Percentiles rank a stretch among this genome's conserved stretches.
phyloP scores from a whole-genome alignment of 2,113 vertebrate genomes.

The Atrichornis clamosus region DNA sequence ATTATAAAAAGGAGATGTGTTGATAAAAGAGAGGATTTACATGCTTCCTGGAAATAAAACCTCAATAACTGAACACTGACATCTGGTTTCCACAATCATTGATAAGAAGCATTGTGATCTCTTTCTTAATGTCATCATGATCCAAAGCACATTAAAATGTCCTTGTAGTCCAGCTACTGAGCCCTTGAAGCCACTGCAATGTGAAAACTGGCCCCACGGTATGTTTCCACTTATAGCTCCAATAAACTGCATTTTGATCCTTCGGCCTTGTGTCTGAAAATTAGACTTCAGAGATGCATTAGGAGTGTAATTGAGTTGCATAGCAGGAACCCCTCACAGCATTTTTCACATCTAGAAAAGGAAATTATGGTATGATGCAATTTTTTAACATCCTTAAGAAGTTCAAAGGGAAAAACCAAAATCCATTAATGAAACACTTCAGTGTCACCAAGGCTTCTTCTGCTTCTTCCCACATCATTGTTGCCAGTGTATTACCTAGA shows the following conservation, averaged over 20 bases:
- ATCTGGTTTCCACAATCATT: not conserved
- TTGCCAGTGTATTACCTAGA: not conserved
- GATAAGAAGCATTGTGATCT: not conserved
- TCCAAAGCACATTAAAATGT: not conserved
- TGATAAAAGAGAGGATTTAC: conserved; percentile 44
- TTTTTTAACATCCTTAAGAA: not conserved
- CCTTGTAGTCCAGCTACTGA: not conserved
- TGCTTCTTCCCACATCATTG: not conserved
- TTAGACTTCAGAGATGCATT: not conserved
- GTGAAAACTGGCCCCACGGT: not conserved
- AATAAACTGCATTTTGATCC: not conserved
- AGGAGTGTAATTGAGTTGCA: not conserved
- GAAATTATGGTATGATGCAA: not conserved
- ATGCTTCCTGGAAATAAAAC: conserved; percentile 41
- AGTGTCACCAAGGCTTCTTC: not conserved
- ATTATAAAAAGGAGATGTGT: not conserved
- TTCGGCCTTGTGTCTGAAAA: not conserved
- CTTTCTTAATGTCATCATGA: not conserved
- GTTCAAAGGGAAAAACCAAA: not conserved
- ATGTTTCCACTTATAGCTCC: not conserved
- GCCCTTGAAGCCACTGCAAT: not conserved
- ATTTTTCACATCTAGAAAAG: not conserved
- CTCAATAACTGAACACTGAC: not conserved
- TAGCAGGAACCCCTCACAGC: not conserved
- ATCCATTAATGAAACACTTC: not conserved